Conservation (phyloP, 2,888 invertebrate species). For the Ferrisia virgata region DNA sequence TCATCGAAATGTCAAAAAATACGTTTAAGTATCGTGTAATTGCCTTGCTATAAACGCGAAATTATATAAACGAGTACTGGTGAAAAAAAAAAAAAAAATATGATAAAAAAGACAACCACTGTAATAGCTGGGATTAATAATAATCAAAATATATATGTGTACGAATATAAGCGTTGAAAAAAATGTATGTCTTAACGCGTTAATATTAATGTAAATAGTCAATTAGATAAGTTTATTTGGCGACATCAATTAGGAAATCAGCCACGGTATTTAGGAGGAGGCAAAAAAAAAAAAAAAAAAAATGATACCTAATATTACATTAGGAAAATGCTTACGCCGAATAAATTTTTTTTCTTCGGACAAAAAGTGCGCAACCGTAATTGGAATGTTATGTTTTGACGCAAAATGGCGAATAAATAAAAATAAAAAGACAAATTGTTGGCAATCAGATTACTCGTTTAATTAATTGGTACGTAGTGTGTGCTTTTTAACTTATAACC, state of each 20-base stretch:
- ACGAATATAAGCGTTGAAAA: background rate
- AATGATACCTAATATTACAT: too few species aligned
- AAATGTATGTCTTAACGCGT: background rate
- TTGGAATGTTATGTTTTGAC: constrained; percentile 16
- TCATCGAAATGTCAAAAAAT: constrained; percentile 5
- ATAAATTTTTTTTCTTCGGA: background rate
- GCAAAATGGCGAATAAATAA: constrained; percentile 20
- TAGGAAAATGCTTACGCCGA: background rate
- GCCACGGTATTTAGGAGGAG: background rate
- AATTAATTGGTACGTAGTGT: constrained; percentile 3
- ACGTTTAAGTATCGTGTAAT: background rate
- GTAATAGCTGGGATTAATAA: too few species aligned
- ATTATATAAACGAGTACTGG: background rate
- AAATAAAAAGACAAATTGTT: background rate
- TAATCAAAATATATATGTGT: too few species aligned
- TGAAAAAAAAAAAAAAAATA: background rate
- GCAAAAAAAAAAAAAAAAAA: background rate
- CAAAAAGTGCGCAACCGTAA: background rate
- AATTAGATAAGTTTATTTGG: background rate
- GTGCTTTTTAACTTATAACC: background rate
- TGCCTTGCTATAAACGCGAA: background rate
- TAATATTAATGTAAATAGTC: background rate
- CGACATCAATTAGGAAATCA: background rate
- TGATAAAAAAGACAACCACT: too few species aligned
- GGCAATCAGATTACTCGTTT: background rate